Conservation (phyloP, 2,113 vertebrate species). For the Sceloporus tristichus region DNA sequence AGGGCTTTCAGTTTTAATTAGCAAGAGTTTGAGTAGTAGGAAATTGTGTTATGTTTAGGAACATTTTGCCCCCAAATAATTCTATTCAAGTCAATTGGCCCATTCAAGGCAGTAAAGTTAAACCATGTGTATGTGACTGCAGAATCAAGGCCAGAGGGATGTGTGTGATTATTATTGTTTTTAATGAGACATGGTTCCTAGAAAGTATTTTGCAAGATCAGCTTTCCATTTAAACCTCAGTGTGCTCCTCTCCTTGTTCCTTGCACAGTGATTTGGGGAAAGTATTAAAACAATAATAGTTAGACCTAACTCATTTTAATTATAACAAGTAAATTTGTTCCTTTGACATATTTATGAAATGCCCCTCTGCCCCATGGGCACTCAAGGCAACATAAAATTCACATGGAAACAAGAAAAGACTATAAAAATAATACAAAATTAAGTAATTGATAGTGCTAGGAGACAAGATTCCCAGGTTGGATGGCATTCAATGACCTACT, state of each 20-base stretch:
- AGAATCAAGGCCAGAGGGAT: background rate
- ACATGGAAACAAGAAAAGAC: background rate
- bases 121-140: constrained; percentile 9
- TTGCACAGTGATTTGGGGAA: background rate
- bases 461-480: too few relatives aligned
- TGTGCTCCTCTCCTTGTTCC: background rate
- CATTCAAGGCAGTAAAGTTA: constrained; percentile 23
- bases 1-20: constrained; percentile 46
- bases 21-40: background rate
- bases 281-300: background rate
- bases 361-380: background rate
- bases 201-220: background rate
- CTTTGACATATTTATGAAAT: constrained; percentile 1
- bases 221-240: background rate
- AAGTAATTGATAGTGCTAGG: too few relatives aligned
- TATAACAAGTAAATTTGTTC: background rate
- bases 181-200: background rate
- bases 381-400: background rate
- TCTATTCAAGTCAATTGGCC: background rate
- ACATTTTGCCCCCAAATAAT: background rate
- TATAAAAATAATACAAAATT: background rate
- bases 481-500: too few relatives aligned
- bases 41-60: constrained; percentile 6
- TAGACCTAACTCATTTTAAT: background rate
- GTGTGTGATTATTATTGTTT: background rate